Base-by-base conservation (phyloP, 2,113 vertebrate species). In the Spea multiplicata region DNA sequence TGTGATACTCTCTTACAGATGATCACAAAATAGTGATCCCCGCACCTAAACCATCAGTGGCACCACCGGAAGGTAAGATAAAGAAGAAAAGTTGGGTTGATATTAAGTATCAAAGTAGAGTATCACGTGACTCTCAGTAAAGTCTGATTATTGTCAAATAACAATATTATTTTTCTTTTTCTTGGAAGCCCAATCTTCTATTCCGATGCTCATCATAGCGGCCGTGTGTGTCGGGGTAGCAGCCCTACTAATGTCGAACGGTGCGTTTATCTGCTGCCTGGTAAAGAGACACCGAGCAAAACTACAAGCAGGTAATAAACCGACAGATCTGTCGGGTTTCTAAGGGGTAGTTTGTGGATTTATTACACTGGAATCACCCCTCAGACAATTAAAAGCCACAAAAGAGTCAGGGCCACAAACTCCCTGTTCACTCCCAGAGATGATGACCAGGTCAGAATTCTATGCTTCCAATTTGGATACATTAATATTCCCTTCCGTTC, bases 241-340 rank as follows among this genome's bases (percentile, higher is more conserved):
- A 44, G 83, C 91, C 53, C 66, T 95, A 75, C 80, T 96, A 67
- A 65, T 90, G 14, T 85, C 83, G 57, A 86, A 88, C 0, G 88
- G 86, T 44, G 85, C 86, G 3, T 81, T 95, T 57, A 85, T 91
- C 0, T 91, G 86, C 73, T 91, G 86, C 49, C 78, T 94, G 73
- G 83, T 90, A 45, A 80, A 72, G n/a, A 73, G 62, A 48, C 45
- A 44, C 78, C 47, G 78, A 59, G 55, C 1, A 3, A 80, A 2
- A 12, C 1, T 0, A 4, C 16, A 46, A 68, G 71, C 68, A 74
- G 82, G 81, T 84, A 80, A 73, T 59, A 3, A 59, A 30, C 30
- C 30, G 30, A 30, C 30, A 30, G 30, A 30, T 30, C 30, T 30
- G 30, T 30, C 2, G 30, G 30, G 30, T 30, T 30, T 30, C 30